These are phyloP conservation scores for Heterotis niloticus DNA, from an alignment of 2,113 vertebrate genomes.

Conservation along the genomic window DNA sequence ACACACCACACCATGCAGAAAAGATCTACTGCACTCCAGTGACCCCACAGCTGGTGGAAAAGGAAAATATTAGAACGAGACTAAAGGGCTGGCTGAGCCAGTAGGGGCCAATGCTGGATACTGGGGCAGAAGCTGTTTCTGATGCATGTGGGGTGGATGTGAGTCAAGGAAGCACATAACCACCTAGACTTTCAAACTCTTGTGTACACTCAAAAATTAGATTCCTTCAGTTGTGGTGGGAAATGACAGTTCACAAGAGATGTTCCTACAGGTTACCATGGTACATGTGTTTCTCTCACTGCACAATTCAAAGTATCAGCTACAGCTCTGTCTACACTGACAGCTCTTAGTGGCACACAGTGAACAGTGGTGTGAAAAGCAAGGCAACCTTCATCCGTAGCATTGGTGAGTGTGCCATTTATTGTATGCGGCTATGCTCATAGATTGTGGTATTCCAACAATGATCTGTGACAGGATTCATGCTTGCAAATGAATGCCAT, in stretches of 20 bases:
- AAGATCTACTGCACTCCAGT: slow-evolving; percentile 67
- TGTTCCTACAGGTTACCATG: background rate
- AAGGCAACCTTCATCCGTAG: background rate
- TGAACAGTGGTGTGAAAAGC: background rate
- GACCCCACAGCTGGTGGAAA: slow-evolving; percentile 29
- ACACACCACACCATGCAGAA: slow-evolving; percentile 51
- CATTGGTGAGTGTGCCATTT: too few species aligned
- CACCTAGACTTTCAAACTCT: background rate
- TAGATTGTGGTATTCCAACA: background rate
- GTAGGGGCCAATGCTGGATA: background rate
- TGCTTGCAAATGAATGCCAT: background rate
- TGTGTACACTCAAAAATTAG: background rate
- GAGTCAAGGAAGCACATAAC: background rate
- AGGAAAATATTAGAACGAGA: background rate
- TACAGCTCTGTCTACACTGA: too few species aligned
- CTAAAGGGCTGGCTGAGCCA: background rate
- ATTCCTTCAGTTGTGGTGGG: background rate
- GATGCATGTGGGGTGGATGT: background rate
- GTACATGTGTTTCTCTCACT: too few species aligned
- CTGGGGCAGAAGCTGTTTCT: background rate
- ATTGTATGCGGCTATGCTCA: background rate
- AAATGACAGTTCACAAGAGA: background rate
- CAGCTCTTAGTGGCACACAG: background rate
- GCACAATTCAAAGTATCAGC: too few species aligned
- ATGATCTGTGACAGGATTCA: background rate